Evolutionary conservation across 2,113 vertebrate genomes (phyloP), one percentile per base, ranked within the genome.

Genomic region (Pimephales promelas): DNA sequence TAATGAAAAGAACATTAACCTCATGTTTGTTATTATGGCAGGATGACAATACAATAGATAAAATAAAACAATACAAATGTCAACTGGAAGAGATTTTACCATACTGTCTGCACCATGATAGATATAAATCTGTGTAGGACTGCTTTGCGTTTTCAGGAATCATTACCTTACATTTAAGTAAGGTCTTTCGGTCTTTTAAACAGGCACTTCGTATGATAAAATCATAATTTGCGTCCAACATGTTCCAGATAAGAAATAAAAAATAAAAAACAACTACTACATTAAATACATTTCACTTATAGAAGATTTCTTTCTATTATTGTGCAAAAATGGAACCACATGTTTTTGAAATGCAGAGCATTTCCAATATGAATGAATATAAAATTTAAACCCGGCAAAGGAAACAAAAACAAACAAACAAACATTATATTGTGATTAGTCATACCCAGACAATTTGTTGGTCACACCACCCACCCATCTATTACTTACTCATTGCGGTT

Each of bases 401-500:
- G 40, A 66, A 13, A 8, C 11, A 49, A 31, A 40, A 79, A 10
- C 10, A 47, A 70, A 10, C 10, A 47, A 70, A 4, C 31, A 64
- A 45, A 26, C 22, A 47, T 7, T 49, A 26, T 10, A 18, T 24
- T 11, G 4, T 16, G 11, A 16, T 5, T 14, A 59, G 9, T 64
- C 9, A 22, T 20, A 64, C 7, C 16, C 22, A 45, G 9, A 62
- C 6, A 47, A 28, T 8, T 9, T 36, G 57, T n/a, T 24, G 36
- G 2, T 45, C 20, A 0, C 1, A 0, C 24, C 71, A 26, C 24
- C 14, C 11, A 74, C 45, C 22, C 5, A 52, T 28, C 72, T 11
- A 3, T 24, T 6, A 95, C 97, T 96, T 90, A 99, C 98, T 95
- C 94, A 84, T 92, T 95, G 85, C 90, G 91, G 84, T 93, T 95